A percentile compares a stretch with the other conserved stretches of the same genome.
These are phyloP conservation scores for Propithecus perrieri DNA, from an alignment of 2,797 vertebrate species.

Conservation along the genomic window DNA sequence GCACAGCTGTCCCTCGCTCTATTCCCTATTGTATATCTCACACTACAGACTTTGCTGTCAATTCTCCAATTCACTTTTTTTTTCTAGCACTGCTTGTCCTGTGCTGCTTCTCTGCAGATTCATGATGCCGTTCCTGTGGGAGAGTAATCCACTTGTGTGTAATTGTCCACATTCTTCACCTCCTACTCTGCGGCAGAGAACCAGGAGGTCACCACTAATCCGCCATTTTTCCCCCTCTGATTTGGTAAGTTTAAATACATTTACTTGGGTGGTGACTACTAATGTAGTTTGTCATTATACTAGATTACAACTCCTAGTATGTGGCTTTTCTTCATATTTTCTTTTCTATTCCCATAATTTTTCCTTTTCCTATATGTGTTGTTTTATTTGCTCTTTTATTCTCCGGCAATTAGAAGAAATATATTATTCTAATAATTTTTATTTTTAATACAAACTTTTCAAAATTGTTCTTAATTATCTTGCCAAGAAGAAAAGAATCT, in stretches of 20 bases:
- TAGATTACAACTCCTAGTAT: not conserved
- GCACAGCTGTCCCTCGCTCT: too few relatives aligned
- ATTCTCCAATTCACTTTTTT: too few relatives aligned
- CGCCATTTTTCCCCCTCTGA: not conserved
- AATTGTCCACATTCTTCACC: too few relatives aligned
- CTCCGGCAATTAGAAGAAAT: not conserved
- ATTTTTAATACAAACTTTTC: not conserved
- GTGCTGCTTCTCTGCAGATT: too few relatives aligned
- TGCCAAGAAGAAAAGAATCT: not conserved
- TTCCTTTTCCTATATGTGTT: not conserved
- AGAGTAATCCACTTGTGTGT: too few relatives aligned
- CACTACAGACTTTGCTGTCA: too few relatives aligned
- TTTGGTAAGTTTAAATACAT: not conserved
- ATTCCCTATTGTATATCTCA: too few relatives aligned
- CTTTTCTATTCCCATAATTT: not conserved
- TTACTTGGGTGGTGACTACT: not conserved
- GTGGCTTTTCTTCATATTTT: not conserved
- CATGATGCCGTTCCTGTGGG: too few relatives aligned
- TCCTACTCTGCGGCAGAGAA: too few relatives aligned
- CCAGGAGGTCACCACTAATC: too few relatives aligned
- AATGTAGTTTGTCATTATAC: not conserved
- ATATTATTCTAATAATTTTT: not conserved
- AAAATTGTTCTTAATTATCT: not conserved
- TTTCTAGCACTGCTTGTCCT: too few relatives aligned
- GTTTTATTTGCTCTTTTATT: not conserved